A percentile compares a stretch with the other conserved stretches of the same genome.
Evolutionary conservation across 2,797 vertebrate species (phyloP).

Genomic region (Vespertilio murinus): DNA sequence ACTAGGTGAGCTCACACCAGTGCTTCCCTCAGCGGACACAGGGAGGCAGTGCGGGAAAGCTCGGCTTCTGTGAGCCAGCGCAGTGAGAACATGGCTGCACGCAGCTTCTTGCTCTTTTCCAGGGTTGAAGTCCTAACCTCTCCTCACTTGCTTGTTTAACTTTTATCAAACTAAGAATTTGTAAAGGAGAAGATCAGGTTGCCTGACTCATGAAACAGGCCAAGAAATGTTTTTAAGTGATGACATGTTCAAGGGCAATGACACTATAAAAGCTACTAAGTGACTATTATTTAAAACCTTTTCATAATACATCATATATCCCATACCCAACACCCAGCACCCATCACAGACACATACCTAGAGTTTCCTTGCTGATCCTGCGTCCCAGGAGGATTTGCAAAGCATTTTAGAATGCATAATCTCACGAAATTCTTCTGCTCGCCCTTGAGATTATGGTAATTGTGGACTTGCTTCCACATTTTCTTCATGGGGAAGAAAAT

Average conservation of each 20-base stretch:
- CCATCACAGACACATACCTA: neutral
- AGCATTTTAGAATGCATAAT: neutral
- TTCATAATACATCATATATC: neutral
- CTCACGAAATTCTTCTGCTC: neutral
- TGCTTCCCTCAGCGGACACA: conserved; percentile 22
- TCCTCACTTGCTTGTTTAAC: neutral
- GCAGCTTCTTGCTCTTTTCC: neutral
- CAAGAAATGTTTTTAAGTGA: neutral
- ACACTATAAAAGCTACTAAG: neutral
- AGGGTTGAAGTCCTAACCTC: neutral
- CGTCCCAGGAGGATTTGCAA: neutral
- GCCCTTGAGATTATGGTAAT: neutral
- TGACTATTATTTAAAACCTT: neutral
- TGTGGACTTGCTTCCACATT: neutral
- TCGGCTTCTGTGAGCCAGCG: neutral
- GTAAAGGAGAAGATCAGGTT: neutral
- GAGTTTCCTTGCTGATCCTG: neutral
- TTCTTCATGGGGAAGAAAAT: neutral
- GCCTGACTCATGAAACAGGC: neutral
- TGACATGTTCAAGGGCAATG: neutral
- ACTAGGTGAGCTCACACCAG: neutral
- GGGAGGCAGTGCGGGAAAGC: conserved; percentile 76
- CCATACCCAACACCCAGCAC: neutral
- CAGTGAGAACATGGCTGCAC: accelerated
- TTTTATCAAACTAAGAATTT: neutral